These are phyloP conservation scores for Cyclophora punctaria DNA, from an alignment of 2,888 invertebrate species.

Conservation along the genomic window DNA sequence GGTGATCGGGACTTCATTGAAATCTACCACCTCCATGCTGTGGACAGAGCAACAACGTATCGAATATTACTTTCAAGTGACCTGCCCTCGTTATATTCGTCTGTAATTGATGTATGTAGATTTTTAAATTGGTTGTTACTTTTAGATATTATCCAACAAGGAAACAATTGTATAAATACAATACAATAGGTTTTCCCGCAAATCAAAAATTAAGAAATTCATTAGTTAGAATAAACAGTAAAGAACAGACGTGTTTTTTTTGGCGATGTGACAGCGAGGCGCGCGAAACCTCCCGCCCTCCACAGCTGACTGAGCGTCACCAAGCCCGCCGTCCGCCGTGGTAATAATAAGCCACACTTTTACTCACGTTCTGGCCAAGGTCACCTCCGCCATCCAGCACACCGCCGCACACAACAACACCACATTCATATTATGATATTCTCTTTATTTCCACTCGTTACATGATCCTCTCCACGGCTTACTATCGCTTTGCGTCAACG, in stretches of 20 bases:
- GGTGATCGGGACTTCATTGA: conserved; percentile 53
- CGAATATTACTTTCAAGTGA: neutral
- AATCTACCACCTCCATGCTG: conserved; percentile 61
- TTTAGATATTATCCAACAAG: neutral
- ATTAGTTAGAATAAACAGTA: no score
- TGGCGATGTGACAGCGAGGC: neutral
- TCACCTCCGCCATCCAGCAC: conserved; percentile 23
- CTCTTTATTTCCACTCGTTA: neutral
- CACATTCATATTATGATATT: conserved; percentile 2
- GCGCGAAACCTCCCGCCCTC: conserved; percentile 1
- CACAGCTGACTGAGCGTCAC: conserved; percentile 15
- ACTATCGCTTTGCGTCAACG: no score
- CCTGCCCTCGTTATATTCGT: neutral
- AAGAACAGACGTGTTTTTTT: no score
- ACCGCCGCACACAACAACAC: conserved; percentile 11
- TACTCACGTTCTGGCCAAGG: conserved; percentile 27
- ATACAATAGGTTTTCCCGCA: no score
- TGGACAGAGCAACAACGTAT: conserved; percentile 6
- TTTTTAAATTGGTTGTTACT: no score
- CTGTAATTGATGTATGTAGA: neutral
- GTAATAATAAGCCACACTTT: conserved; percentile 8
- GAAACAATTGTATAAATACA: neutral
- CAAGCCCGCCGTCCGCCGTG: conserved; percentile 12
- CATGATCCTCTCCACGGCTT: no score
- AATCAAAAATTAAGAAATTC: no score